Base-by-base conservation (phyloP, 1,140 invertebrate genomes). In the Drosophila triauraria region DNA sequence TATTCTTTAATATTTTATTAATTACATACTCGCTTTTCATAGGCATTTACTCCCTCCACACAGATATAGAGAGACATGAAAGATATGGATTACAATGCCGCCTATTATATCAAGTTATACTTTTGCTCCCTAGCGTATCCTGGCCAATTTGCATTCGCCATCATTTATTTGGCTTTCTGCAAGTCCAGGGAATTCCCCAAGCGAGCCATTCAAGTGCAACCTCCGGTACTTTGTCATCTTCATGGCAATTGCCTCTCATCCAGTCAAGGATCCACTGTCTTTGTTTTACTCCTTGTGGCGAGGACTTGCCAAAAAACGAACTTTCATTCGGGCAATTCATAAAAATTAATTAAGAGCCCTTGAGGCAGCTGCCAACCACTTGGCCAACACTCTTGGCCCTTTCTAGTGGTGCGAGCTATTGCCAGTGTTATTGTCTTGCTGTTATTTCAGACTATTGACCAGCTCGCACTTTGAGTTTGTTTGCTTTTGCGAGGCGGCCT, bases 391-490 rank as follows among this genome's bases (percentile, higher is more conserved):
- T 59, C 27, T 15, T 35, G 48, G 40, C 46, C n/a, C 20, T 40
- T 61, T 76, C 40, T 50, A 81, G 46, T 51, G 70, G 70, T 64
- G 70, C 74, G 78, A 90, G 72, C 78, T 88, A 88, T 88, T 84
- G 85, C 85, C 84, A 78, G 80, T 84, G 85, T 90, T 84, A 88
- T 88, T 78, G 84, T 78, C 85, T 90, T 90, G 85, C 80, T 87
- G 84, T 78, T 90, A 90, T 88, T 87, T 88, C 85, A 81, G 84
- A 75, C 85, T 90, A 88, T 88, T 90, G 85, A 90, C 85, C 81
- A 90, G 67, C 81, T 88, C 78, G 60, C 85, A 85, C 85, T 78
- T 90, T 61, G 64, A 90, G 64, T 79, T 69, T 83, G 83, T 87
- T 85, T 90, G 82, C 75, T 46, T 78, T 75, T 51, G 15, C 27